These are phyloP conservation scores for Aphrocallistes beatrix DNA, from an alignment of 37 sponge, comb jelly and placozoan genomes.

Conservation along the genomic window DNA sequence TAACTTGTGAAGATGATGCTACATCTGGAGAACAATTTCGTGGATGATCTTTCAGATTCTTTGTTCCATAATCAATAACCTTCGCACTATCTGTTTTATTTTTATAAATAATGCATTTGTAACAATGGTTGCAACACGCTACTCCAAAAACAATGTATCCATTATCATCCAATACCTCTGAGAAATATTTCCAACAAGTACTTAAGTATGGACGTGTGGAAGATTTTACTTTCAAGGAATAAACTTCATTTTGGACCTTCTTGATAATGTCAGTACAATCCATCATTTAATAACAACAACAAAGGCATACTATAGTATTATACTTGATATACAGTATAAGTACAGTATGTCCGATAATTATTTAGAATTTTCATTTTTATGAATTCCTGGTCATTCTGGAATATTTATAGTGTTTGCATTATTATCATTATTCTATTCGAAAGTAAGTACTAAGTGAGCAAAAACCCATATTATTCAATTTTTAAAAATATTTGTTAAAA, in stretches of 20 bases:
- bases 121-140: constrained; percentile 4
- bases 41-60: not conserved
- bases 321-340: no score
- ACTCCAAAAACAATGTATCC: constrained; percentile 16
- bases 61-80: constrained; percentile 16
- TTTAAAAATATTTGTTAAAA: no score
- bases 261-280: no score
- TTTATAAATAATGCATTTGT: constrained; percentile 15
- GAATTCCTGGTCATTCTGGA: no score
- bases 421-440: no score
- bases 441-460: no score
- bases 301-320: no score
- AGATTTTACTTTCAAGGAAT: constrained; percentile 10
- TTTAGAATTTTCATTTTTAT: no score
- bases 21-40: constrained; percentile 14
- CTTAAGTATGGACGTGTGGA: not conserved
- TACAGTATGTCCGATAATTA: no score
- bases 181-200: constrained; percentile 4
- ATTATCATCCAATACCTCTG: not conserved
- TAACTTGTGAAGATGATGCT: constrained; percentile 2
- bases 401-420: no score
- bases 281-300: no score
- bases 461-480: no score
- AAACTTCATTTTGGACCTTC: not conserved
- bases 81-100: not conserved